phyloP scores from a whole-genome alignment of 1,140 invertebrate species.

The Brachionus paranguensis region DNA sequence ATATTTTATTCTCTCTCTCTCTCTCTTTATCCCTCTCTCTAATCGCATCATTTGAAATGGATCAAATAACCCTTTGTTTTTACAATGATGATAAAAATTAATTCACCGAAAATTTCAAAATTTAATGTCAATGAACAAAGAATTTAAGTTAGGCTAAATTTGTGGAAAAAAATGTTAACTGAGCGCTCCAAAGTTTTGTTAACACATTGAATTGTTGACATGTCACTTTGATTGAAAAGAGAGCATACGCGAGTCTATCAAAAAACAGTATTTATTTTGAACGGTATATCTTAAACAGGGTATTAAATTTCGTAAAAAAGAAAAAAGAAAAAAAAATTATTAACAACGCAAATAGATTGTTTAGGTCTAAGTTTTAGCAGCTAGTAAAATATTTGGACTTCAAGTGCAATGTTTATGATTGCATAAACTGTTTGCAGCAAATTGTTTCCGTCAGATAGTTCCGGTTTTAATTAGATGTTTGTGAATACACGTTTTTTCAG shows the following conservation, averaged over 20 bases:
- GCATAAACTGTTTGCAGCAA: neutral
- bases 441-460: neutral
- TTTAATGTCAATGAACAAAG: neutral
- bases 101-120: neutral
- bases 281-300: neutral
- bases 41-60: slow-evolving; percentile 12
- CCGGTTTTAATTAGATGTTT: slow-evolving; percentile 22
- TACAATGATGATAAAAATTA: slow-evolving; percentile 2
- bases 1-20: neutral
- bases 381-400: slow-evolving; percentile 23
- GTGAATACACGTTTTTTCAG: neutral
- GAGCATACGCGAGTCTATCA: neutral
- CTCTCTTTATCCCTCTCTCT: neutral
- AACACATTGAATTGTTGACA: neutral
- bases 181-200: neutral
- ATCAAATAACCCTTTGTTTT: slow-evolving; percentile 19
- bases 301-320: neutral
- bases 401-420: slow-evolving; percentile 9
- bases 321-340: neutral
- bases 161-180: neutral
- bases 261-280: neutral
- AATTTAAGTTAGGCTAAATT: neutral
- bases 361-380: neutral
- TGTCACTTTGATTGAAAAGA: neutral
- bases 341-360: neutral